Percentiles rank a stretch among this genome's conserved stretches.
phyloP scores from a whole-genome alignment of 2,888 invertebrate genomes.

The Troides aeacus region DNA sequence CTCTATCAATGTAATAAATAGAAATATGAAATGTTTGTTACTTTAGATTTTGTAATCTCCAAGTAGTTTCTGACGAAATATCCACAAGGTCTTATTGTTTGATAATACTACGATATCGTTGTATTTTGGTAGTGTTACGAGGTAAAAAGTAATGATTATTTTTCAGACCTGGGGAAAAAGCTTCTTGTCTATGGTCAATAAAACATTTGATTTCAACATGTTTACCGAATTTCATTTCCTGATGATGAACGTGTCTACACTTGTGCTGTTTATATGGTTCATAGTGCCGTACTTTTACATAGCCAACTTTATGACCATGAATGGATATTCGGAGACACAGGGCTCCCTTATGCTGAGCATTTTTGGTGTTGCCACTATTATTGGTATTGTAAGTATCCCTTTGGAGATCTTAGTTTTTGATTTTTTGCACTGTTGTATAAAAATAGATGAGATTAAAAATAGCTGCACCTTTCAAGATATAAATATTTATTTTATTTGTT shows the following conservation, averaged over 20 bases:
- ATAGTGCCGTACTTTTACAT: constrained; percentile 97
- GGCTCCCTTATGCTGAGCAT: constrained; percentile 90
- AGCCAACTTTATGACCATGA: constrained; percentile 86
- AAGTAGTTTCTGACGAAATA: no score
- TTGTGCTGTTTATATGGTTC: constrained; percentile 94
- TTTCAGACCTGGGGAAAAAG: constrained; percentile 87
- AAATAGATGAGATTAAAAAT: no score
- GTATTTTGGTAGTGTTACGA: no score
- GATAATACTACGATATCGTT: no score
- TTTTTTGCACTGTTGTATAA: no score
- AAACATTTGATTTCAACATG: constrained; percentile 90
- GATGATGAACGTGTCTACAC: constrained; percentile 92
- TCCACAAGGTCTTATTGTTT: no score
- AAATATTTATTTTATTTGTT: no score
- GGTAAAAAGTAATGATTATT: not conserved
- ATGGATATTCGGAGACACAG: constrained; percentile 82
- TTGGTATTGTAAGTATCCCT: constrained; percentile 87
- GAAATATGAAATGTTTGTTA: no score
- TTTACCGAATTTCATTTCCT: constrained; percentile 90
- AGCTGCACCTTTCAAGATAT: no score
- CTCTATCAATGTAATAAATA: no score
- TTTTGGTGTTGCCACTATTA: constrained; percentile 93
- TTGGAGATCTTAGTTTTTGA: no score
- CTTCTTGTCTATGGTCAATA: constrained; percentile 82
- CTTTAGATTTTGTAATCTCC: no score